Conservation (phyloP, 2,113 vertebrate species). For the Sus scrofa region DNA sequence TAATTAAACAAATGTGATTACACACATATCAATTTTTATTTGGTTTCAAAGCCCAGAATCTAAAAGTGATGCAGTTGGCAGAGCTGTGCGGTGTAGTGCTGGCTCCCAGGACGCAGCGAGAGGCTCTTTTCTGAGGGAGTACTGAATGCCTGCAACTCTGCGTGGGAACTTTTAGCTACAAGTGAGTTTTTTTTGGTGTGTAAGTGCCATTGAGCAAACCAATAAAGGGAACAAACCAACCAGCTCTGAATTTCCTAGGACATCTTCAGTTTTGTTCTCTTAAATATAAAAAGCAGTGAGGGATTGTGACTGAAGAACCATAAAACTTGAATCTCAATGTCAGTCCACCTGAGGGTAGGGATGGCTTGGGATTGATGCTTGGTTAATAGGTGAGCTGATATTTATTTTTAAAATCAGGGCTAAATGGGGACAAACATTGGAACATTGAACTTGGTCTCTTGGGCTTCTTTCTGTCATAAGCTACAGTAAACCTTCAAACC, state of each 20-base stretch:
- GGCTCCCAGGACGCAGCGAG: background rate
- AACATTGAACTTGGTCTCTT: background rate
- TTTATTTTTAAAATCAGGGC: slow-evolving; percentile 50
- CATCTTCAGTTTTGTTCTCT: slow-evolving; percentile 49
- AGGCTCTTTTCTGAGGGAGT: slow-evolving; percentile 58
- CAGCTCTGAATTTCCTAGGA: slow-evolving; percentile 12
- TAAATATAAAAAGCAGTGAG: background rate
- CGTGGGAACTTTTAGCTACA: slow-evolving; percentile 51
- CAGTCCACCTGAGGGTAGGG: background rate
- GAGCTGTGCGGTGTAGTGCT: background rate
- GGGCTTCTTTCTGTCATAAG: background rate
- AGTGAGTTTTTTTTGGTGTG: slow-evolving; percentile 60
- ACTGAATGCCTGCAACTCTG: background rate
- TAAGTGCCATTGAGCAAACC: slow-evolving; percentile 57
- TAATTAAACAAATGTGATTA: slow-evolving; percentile 90
- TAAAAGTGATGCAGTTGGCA: slow-evolving; percentile 81
- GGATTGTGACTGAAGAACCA: background rate
- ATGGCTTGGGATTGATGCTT: slow-evolving; percentile 30
- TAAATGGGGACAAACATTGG: background rate
- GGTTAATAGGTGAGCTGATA: slow-evolving; percentile 28
- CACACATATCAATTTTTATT: slow-evolving; percentile 84
- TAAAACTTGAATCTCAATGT: slow-evolving; percentile 38
- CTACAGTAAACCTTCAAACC: background rate
- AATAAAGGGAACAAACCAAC: slow-evolving; percentile 66
- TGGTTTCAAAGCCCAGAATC: slow-evolving; percentile 83